These are phyloP conservation scores for Silurus meridionalis DNA, from an alignment of 2,113 vertebrate genomes.

Conservation along the genomic window DNA sequence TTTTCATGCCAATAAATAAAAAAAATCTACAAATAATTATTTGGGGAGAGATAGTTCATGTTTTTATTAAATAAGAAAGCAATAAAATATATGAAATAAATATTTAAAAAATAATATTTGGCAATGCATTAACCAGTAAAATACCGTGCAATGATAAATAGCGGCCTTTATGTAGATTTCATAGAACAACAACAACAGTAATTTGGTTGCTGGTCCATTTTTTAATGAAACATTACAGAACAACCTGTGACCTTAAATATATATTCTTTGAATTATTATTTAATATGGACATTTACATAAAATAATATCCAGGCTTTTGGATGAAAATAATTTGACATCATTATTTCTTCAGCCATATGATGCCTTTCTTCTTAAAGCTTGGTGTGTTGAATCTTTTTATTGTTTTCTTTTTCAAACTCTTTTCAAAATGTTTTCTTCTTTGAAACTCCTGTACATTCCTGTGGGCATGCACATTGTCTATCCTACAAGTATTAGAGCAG, in stretches of 20 bases:
- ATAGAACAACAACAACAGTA: background rate
- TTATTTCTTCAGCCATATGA: background rate
- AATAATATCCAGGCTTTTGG: too few relatives aligned
- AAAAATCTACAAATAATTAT: background rate
- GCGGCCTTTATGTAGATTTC: background rate
- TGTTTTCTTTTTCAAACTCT: slow-evolving; percentile 22
- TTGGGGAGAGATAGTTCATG: background rate
- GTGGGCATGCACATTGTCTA: slow-evolving; percentile 62
- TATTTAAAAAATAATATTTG: background rate
- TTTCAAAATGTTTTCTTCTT: slow-evolving; percentile 10
- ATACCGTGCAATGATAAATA: background rate
- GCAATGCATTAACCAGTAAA: slow-evolving; percentile 10
- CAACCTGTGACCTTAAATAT: slow-evolving; percentile 6
- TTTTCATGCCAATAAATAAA: background rate
- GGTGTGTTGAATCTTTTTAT: background rate
- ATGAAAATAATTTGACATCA: background rate
- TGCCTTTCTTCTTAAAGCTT: slow-evolving; percentile 4
- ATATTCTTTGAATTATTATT: background rate
- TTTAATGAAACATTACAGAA: slow-evolving; percentile 5
- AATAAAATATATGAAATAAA: background rate
- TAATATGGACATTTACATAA: background rate
- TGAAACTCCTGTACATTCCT: slow-evolving; percentile 52
- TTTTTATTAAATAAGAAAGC: slow-evolving; percentile 15
- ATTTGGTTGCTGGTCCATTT: background rate
- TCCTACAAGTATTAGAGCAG: slow-evolving; percentile 61